Evolutionary conservation across 2,888 invertebrate genomes (phyloP).

Genomic region (Limnephilus auricula): DNA sequence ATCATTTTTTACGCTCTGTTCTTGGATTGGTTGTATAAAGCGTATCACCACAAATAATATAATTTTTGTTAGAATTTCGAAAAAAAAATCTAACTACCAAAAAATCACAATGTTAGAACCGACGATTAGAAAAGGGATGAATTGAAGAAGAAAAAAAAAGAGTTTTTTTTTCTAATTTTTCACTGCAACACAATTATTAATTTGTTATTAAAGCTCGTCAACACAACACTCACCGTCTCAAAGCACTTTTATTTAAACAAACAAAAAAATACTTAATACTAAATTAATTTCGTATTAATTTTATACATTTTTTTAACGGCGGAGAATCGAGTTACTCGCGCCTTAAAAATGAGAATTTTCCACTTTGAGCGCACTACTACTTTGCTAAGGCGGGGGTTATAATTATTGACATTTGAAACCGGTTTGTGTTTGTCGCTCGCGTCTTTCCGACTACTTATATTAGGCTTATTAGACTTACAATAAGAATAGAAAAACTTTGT

Average conservation of each 20-base stretch:
- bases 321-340: background rate
- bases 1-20: slow-evolving; percentile 15
- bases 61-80: slow-evolving; percentile 11
- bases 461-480: slow-evolving; percentile 45
- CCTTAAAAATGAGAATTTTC: slow-evolving; percentile 9
- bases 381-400: slow-evolving; percentile 33
- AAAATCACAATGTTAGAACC: slow-evolving; percentile 43
- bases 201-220: slow-evolving; percentile 51
- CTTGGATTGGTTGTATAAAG: slow-evolving; percentile 6
- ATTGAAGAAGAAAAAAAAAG: background rate
- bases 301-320: background rate
- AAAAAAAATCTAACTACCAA: slow-evolving; percentile 28
- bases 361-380: slow-evolving; percentile 37
- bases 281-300: background rate
- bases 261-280: background rate
- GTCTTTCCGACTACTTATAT: slow-evolving; percentile 5
- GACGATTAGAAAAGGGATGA: slow-evolving; percentile 19
- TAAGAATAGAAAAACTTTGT: slow-evolving; percentile 39
- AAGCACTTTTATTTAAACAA: slow-evolving; percentile 42
- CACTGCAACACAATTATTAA: slow-evolving; percentile 50
- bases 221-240: slow-evolving; percentile 54
- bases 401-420: slow-evolving; percentile 43
- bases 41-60: slow-evolving; percentile 16
- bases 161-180: background rate
- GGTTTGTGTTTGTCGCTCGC: slow-evolving; percentile 34